A percentile compares a stretch with the other conserved stretches of the same genome.
Conservation (phyloP, 2,797 vertebrate species). For the Meriones psammophilus region DNA sequence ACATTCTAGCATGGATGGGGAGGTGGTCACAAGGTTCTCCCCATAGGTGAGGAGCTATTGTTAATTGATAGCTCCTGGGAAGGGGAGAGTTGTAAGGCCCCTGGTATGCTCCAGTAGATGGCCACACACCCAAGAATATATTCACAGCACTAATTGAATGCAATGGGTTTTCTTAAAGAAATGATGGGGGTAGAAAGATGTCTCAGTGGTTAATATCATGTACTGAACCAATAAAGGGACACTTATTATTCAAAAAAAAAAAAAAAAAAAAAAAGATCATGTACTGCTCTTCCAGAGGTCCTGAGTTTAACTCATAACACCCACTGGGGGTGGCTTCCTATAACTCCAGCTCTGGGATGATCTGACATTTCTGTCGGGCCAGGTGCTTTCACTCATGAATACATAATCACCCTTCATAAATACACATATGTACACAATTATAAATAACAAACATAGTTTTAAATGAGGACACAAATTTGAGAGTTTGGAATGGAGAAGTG, state of each 20-base stretch:
- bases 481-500: background rate
- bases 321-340: background rate
- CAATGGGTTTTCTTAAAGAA: background rate
- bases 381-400: background rate
- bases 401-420: background rate
- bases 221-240: no score
- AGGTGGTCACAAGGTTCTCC: background rate
- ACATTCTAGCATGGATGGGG: background rate
- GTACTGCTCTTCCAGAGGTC: background rate
- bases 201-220: background rate
- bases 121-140: background rate
- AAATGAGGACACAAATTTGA: background rate
- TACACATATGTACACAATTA: background rate
- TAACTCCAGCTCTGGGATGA: background rate
- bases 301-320: background rate
- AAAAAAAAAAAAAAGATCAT: no score
- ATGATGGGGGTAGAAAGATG: background rate
- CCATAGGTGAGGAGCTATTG: background rate
- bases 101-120: background rate
- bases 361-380: background rate
- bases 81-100: background rate
- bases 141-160: background rate
- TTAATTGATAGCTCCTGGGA: background rate
- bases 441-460: background rate
- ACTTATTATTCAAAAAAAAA: no score